Conservation (phyloP, 1,140 invertebrate species). For the Lerema accius region DNA sequence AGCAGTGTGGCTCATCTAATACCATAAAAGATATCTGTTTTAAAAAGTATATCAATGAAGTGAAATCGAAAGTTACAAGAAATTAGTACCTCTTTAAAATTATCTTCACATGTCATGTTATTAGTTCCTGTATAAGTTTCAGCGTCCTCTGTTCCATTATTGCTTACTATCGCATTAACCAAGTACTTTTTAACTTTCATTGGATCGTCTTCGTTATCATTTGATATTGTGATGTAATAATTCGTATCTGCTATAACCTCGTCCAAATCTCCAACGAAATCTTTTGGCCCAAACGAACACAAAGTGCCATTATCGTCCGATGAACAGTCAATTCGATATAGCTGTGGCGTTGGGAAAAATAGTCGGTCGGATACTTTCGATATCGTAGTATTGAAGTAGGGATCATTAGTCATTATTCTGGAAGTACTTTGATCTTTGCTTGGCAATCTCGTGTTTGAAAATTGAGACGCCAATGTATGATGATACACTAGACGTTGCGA, state of each 20-base stretch:
- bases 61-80: too few species aligned
- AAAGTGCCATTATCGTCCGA: constrained; percentile 50
- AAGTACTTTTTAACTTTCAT: constrained; percentile 55
- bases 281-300: constrained; percentile 58
- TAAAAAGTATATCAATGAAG: too few species aligned
- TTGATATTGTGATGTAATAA: constrained; percentile 57
- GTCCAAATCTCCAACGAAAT: constrained; percentile 50
- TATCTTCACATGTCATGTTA: constrained; percentile 57
- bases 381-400: constrained; percentile 83
- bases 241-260: constrained; percentile 36
- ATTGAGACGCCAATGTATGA: constrained; percentile 58
- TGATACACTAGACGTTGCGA: constrained; percentile 67
- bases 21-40: too few species aligned
- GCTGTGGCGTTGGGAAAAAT: constrained; percentile 84
- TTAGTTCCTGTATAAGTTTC: constrained; percentile 56
- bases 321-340: constrained; percentile 65
- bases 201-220: constrained; percentile 48
- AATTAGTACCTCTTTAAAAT: constrained; percentile 57
- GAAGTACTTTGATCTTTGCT: constrained; percentile 82
- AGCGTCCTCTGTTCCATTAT: constrained; percentile 45
- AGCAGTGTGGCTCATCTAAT: too few species aligned
- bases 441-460: constrained; percentile 69
- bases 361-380: constrained; percentile 82
- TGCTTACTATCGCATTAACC: constrained; percentile 53
- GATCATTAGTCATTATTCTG: constrained; percentile 83